A percentile compares a stretch with the other conserved stretches of the same genome.
Evolutionary conservation across 2,797 vertebrate species (phyloP).

Genomic region (Channa striata): DNA sequence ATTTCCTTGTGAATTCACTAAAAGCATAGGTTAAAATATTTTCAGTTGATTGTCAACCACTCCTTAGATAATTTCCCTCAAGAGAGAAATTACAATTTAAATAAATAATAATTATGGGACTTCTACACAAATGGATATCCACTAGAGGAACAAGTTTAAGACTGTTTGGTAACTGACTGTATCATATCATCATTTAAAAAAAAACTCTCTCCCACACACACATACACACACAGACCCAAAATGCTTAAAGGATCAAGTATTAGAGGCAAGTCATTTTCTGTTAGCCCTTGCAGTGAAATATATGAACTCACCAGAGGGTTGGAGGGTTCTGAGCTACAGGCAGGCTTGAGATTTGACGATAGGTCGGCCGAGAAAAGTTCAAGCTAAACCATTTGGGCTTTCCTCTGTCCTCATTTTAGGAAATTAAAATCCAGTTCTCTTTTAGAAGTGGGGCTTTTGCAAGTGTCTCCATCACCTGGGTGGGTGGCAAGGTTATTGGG

Average conservation of each 20-base stretch:
- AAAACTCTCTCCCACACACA: background rate
- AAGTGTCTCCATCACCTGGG: conserved; percentile 18
- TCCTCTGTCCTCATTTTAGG: conserved; percentile 66
- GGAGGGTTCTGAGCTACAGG: conserved; percentile 63
- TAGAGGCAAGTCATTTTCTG: conserved; percentile 77
- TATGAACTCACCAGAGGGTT: conserved; percentile 59
- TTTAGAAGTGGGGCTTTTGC: conserved; percentile 26
- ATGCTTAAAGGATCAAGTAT: conserved; percentile 77
- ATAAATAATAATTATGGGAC: conserved; percentile 75
- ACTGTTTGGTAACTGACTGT: conserved; percentile 75
- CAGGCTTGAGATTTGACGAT: conserved; percentile 51
- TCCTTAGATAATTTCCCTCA: conserved; percentile 68
- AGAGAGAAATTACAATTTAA: conserved; percentile 72
- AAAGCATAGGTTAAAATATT: conserved; percentile 67
- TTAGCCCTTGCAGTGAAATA: conserved; percentile 81
- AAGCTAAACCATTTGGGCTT: conserved; percentile 68
- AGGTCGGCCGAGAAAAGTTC: conserved; percentile 47
- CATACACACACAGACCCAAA: conserved; percentile 37
- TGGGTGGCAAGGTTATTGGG: conserved; percentile 82
- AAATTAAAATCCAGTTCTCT: conserved; percentile 51
- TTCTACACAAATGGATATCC: conserved; percentile 59
- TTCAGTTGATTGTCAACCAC: conserved; percentile 90
- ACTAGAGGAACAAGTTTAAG: conserved; percentile 68
- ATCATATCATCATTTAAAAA: conserved; percentile 43
- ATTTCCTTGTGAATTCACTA: conserved; percentile 57